Conservation (phyloP, 2,888 invertebrate species). For the Buathra laborator region DNA sequence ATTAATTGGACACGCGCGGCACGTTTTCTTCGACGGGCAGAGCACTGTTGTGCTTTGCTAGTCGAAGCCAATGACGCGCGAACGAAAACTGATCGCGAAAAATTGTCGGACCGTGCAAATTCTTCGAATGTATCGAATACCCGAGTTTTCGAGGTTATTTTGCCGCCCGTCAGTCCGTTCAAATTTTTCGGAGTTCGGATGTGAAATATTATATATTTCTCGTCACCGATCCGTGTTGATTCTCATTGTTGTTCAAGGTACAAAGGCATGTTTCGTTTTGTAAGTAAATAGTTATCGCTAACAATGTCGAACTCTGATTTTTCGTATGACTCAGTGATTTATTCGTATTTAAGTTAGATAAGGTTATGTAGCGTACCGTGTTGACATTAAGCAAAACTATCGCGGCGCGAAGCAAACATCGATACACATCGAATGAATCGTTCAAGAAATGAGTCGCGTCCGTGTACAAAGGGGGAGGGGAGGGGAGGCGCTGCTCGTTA, state of each 20-base stretch:
- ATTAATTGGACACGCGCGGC: constrained; percentile 51
- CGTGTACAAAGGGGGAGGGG: background rate
- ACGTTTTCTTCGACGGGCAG: constrained; percentile 31
- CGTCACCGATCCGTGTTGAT: too few species aligned
- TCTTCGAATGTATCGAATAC: background rate
- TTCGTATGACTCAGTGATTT: constrained; percentile 22
- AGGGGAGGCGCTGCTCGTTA: constrained; percentile 48
- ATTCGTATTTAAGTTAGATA: background rate
- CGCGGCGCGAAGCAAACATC: constrained; percentile 29
- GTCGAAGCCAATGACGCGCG: background rate
- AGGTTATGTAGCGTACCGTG: background rate
- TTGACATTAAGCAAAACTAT: constrained; percentile 31
- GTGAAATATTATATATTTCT: background rate
- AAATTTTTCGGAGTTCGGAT: background rate
- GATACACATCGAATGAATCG: constrained; percentile 42
- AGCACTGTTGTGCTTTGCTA: constrained; percentile 26
- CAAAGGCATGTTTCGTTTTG: too few species aligned
- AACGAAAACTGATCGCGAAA: background rate
- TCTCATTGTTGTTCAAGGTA: too few species aligned
- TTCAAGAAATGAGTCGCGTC: constrained; percentile 46
- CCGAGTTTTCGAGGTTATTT: background rate
- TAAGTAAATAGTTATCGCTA: background rate
- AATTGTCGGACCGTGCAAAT: background rate
- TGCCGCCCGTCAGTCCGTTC: background rate
- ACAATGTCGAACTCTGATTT: constrained; percentile 35